phyloP scores from a whole-genome alignment of 2,113 vertebrate genomes.

The Brachirus orientalis region DNA sequence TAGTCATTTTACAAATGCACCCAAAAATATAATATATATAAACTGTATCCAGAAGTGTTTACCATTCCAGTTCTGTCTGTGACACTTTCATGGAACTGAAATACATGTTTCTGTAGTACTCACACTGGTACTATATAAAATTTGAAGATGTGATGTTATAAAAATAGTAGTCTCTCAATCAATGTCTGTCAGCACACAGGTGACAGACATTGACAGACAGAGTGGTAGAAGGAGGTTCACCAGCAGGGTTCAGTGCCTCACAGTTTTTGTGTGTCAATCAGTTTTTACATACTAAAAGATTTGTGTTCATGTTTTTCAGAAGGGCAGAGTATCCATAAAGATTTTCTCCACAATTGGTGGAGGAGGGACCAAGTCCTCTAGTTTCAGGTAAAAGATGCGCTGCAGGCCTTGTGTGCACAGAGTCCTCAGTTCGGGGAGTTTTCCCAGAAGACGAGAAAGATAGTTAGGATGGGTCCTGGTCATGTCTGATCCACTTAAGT shows the following conservation, averaged over 20 bases:
- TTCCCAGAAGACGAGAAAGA: conserved; percentile 90
- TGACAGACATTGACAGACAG: no score
- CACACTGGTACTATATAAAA: conserved; percentile 9
- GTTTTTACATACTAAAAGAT: conserved; percentile 4
- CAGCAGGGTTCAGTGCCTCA: conserved; percentile 21
- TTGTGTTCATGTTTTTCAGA: conserved; percentile 76
- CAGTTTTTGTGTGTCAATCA: conserved; percentile 11
- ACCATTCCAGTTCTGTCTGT: conserved; percentile 16
- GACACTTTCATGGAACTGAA: no score
- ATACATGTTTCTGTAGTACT: conserved; percentile 22
- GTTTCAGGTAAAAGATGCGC: conserved; percentile 95
- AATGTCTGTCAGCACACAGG: conserved; percentile 18
- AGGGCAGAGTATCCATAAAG: conserved; percentile 93
- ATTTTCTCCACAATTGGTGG: conserved; percentile 94
- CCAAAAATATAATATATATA: conserved; percentile 43
- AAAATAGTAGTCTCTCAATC: conserved; percentile 61
- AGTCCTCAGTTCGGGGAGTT: conserved; percentile 91
- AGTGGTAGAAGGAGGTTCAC: conserved; percentile 25
- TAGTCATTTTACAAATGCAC: conserved; percentile 55
- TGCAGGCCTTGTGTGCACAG: conserved; percentile 94
- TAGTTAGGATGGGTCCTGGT: conserved; percentile 85
- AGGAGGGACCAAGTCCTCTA: conserved; percentile 92
- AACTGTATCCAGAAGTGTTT: conserved; percentile 41
- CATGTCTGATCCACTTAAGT: conserved; percentile 78
- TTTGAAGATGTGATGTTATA: conserved; percentile 33